Base-by-base conservation (phyloP, 2,888 invertebrate species). In the Hypomecis atomaria region DNA sequence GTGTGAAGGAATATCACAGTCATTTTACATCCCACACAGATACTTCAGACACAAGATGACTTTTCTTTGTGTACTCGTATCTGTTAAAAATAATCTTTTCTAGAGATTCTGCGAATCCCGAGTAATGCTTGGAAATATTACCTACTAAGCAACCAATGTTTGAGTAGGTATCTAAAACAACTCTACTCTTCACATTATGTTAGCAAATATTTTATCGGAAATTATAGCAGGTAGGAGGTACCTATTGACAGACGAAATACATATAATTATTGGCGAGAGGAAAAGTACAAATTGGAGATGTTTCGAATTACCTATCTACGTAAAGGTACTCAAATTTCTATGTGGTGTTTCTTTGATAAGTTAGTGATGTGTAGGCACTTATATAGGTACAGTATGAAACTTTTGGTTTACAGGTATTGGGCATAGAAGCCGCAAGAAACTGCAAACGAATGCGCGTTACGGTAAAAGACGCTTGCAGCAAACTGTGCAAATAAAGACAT, bases 11-110 rank as follows among this genome's bases (percentile, higher is more conserved):
- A 45, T 6, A 33, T 38, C 47, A n/a, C 33, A n/a, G 47, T 48
- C 33, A 55, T 37, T 23, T 52, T 55, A 45, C 34, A 37, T 55
- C 37, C 7, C 8, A 33, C n/a, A 42, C 40, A 2, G 47, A 9
- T 37, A 13, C 7, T 38, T 13, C 10, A 23, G 10, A 42, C n/a
- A n/a, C 23, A 6, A 52, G 40, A 11, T 33, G 40, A 11, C n/a
- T 50, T 37, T 6, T 40, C 11, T 42, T 37, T 52, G n/a, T 7
- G 33, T n/a, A n/a, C n/a, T n/a, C n/a, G n/a, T n/a, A n/a, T 40
- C 40, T 40, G 10, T 52, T 23, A 42, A 50, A 48, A 52, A n/a
- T 52, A 10, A 33, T 42, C 13, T 52, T 52, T 52, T 40, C 13
- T 23, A 5, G 38, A 11, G 40, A 52, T 52, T 52, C 52, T 42